Conservation (phyloP, 1,140 invertebrate species). For the Scaptomyza hsui region DNA sequence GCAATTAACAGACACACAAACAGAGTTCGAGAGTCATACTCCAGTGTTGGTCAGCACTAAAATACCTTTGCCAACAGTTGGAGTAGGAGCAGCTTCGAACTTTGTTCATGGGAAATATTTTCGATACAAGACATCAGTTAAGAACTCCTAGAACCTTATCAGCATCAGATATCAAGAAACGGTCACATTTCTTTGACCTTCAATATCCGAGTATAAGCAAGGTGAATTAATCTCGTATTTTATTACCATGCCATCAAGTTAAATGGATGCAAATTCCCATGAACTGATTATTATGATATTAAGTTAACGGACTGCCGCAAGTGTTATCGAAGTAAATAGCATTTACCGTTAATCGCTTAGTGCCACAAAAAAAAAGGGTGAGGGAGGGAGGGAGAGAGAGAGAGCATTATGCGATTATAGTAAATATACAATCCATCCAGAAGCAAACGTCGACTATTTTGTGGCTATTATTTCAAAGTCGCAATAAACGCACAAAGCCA, state of each 20-base stretch:
- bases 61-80: too few relatives aligned
- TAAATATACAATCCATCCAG: constrained; percentile 11
- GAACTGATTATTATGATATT: constrained; percentile 1
- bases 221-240: neutral
- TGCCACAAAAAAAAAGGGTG: too few relatives aligned
- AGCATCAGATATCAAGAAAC: too few relatives aligned
- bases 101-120: too few relatives aligned
- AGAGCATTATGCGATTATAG: constrained; percentile 31
- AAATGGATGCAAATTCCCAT: constrained; percentile 11
- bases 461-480: neutral
- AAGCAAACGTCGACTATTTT: constrained; percentile 2
- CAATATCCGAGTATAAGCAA: neutral
- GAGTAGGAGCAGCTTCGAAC: too few relatives aligned
- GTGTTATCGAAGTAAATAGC: neutral
- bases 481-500: neutral
- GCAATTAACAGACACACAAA: constrained; percentile 31
- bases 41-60: constrained; percentile 2
- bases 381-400: too few relatives aligned
- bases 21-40: constrained; percentile 9
- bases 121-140: too few relatives aligned
- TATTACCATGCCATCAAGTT: neutral
- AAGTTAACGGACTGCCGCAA: neutral
- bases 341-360: neutral
- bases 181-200: neutral
- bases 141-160: too few relatives aligned